Conservation (phyloP, 2,888 invertebrate genomes). For the Onthophagus sagittarius region DNA sequence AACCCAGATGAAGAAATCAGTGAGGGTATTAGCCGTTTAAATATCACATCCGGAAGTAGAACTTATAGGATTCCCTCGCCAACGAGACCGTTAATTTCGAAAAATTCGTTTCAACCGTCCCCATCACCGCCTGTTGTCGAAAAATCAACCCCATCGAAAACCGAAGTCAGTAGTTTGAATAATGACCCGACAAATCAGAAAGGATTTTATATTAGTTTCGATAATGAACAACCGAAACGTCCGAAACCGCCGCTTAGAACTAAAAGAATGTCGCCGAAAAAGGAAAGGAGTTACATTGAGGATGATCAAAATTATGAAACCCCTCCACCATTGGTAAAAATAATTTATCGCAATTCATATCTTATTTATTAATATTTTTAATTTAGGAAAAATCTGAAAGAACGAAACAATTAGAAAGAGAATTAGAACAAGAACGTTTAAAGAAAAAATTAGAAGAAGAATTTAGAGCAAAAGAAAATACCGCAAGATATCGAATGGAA, state of each 20-base stretch:
- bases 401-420: constrained; percentile 49
- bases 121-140: constrained; percentile 34
- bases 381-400: constrained; percentile 38
- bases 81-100: constrained; percentile 66
- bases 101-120: constrained; percentile 66
- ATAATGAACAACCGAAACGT: constrained; percentile 81
- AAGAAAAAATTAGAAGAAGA: constrained; percentile 47
- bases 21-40: constrained; percentile 63
- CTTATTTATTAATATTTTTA: constrained; percentile 24
- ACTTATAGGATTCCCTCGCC: constrained; percentile 90
- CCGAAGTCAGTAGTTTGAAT: constrained; percentile 50
- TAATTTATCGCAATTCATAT: constrained; percentile 31
- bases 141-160: constrained; percentile 27
- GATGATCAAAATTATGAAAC: constrained; percentile 22
- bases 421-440: constrained; percentile 49
- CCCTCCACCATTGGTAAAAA: constrained; percentile 13
- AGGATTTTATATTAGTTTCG: constrained; percentile 92
- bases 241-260: constrained; percentile 82
- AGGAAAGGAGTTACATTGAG: constrained; percentile 53
- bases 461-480: constrained; percentile 31
- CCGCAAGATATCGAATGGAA: constrained; percentile 33
- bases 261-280: constrained; percentile 71
- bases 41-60: constrained; percentile 82
- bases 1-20: constrained; percentile 55
- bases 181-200: constrained; percentile 59